Evolutionary conservation across 2,113 vertebrate genomes (phyloP).

Genomic region (Leucopsar rothschildi): DNA sequence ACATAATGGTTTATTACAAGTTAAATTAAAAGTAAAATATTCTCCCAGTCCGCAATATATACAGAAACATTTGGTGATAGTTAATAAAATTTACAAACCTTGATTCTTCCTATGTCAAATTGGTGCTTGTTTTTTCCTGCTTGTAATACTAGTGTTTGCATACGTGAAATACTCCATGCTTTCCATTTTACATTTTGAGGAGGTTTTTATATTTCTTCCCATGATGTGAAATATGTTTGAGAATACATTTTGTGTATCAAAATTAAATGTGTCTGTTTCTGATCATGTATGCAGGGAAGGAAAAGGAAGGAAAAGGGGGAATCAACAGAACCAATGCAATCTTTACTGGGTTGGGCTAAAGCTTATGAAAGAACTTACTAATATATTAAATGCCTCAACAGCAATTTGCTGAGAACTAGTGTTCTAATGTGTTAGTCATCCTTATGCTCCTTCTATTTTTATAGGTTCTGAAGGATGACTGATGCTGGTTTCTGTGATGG

Average conservation of each 20-base stretch:
- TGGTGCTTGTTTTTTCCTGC: background rate
- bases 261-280: background rate
- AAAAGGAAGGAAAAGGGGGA: background rate
- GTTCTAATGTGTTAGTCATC: slow-evolving; percentile 74
- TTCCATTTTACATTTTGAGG: background rate
- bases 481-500: slow-evolving; percentile 51
- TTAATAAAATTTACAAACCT: background rate
- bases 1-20: background rate
- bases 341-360: slow-evolving; percentile 45
- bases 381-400: slow-evolving; percentile 38
- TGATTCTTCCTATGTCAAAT: background rate
- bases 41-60: background rate
- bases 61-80: background rate
- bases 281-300: background rate
- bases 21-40: background rate
- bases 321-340: background rate
- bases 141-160: background rate
- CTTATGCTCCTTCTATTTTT: slow-evolving; percentile 75
- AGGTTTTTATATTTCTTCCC: background rate
- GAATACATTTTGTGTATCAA: background rate
- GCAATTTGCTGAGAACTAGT: slow-evolving; percentile 68
- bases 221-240: background rate
- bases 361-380: slow-evolving; percentile 43
- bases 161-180: background rate
- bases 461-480: slow-evolving; percentile 77